phyloP scores from a whole-genome alignment of 1,140 invertebrate genomes.

The Drosophila nigrodunni region DNA sequence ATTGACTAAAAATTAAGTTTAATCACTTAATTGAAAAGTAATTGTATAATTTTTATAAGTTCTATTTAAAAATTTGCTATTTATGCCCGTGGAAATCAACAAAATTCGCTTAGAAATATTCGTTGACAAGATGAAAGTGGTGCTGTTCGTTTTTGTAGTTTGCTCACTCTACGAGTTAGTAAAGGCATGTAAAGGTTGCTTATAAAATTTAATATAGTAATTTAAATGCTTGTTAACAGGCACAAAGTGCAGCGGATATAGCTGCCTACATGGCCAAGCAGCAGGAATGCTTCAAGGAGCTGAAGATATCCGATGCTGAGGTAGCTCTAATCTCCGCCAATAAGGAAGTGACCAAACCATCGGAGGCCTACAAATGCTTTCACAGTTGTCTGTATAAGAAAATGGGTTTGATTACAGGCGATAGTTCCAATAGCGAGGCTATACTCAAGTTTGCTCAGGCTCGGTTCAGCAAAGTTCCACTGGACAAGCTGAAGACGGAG shows the following conservation, averaged over 20 bases:
- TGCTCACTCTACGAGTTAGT: conserved; percentile 28
- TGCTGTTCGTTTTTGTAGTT: conserved; percentile 30
- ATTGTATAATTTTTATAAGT: neutral
- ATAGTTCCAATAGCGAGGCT: conserved; percentile 41
- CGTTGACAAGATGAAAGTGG: conserved; percentile 44
- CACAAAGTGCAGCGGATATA: conserved; percentile 51
- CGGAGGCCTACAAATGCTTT: conserved; percentile 59
- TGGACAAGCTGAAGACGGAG: conserved; percentile 54
- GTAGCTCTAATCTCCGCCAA: conserved; percentile 39
- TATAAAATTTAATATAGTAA: neutral
- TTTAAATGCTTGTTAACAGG: conserved; percentile 14
- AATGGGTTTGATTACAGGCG: conserved; percentile 49
- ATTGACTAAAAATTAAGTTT: conserved; percentile 27
- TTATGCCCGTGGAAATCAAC: conserved; percentile 21
- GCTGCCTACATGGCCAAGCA: conserved; percentile 54
- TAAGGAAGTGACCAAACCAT: conserved; percentile 56
- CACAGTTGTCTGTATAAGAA: conserved; percentile 72
- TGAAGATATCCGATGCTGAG: conserved; percentile 51
- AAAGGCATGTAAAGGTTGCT: conserved; percentile 16
- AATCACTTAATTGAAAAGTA: conserved; percentile 60
- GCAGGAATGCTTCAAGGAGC: conserved; percentile 66
- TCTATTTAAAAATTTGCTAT: conserved; percentile 24
- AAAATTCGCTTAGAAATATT: conserved; percentile 18
- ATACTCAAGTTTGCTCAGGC: conserved; percentile 52
- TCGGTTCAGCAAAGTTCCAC: conserved; percentile 36